These are phyloP conservation scores for Pterobdella sp. DNA, from an alignment of 2,888 invertebrate genomes.

Conservation along the genomic window DNA sequence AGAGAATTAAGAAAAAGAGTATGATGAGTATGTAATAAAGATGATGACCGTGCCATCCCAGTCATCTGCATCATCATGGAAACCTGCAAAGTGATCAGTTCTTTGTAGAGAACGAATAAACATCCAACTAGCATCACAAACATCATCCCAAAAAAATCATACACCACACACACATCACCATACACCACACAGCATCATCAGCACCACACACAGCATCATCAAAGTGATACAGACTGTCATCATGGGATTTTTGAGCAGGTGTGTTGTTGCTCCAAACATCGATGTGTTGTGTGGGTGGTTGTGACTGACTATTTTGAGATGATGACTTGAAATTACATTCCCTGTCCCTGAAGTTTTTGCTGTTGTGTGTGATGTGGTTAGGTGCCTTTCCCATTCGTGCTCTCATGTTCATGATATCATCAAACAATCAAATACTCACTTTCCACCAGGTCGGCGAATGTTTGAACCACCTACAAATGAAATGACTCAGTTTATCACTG, in stretches of 20 bases:
- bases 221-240: neutral
- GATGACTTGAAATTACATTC: neutral
- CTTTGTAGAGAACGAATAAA: no score
- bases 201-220: neutral
- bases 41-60: conserved; percentile 73
- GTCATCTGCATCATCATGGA: conserved; percentile 63
- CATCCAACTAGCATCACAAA: no score
- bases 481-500: neutral
- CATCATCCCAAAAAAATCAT: no score
- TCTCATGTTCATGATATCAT: neutral
- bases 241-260: neutral
- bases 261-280: conserved; percentile 20
- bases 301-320: neutral
- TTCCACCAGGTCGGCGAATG: conserved; percentile 17
- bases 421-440: conserved; percentile 14
- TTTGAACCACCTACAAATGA: neutral
- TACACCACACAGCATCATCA: neutral
- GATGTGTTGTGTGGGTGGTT: conserved; percentile 10
- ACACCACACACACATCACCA: no score
- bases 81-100: no score
- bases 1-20: neutral
- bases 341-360: conserved; percentile 21
- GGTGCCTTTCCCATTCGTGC: neutral
- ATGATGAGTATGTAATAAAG: neutral
- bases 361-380: no score